Evolutionary conservation across 2,888 invertebrate species (phyloP), one percentile per base, ranked within the genome.

Genomic region (Neoitamus cyanurus): DNA sequence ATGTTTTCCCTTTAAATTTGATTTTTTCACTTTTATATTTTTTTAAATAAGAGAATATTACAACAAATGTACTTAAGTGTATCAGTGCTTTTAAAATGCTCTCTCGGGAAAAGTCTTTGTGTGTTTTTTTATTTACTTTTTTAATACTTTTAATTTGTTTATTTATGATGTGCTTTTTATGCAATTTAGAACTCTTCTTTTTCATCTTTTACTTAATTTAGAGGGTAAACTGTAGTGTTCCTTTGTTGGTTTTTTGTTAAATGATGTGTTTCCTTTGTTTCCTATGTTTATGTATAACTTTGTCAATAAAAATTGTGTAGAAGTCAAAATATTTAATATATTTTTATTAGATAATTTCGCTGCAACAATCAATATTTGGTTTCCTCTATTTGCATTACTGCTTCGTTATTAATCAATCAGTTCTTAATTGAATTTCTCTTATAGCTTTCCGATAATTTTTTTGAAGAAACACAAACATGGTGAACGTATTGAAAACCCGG

Each of bases 31-130:
- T 58, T 58, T 58, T 58, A 58, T 42, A 42, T 68, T 13, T 73
- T 36, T 73, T 34, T 73, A 73, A 34, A 36, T 73, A 31, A 73
- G 75, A 37, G 75, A 75, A 75, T 75, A 73, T 75, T 37, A 37
- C 75, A 75, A 75, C 75, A 75, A 25, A 75, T 42, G 37, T 75
- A 75, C 75, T 75, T 75, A 75, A 25, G 42, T 75, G 42, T 75
- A 75, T 75, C 75, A 75, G 75, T 75, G 75, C 75, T 75, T 75
- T 75, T 75, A 75, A 75, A 34, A 37, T 25, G 37, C 42, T 75
- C 75, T 37, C 75, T 37, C 28, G 34, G 42, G 75, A 75, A 42
- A 75, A 75, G 75, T 31, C 31, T 70, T 31, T 70, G 30, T 70
- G 30, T 31, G 20, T 75, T 75, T 75, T 75, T 75, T 42, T 75